Percentiles rank a stretch among this genome's conserved stretches.
phyloP scores from a whole-genome alignment of 2,888 invertebrate genomes.

The Patella depressa region DNA sequence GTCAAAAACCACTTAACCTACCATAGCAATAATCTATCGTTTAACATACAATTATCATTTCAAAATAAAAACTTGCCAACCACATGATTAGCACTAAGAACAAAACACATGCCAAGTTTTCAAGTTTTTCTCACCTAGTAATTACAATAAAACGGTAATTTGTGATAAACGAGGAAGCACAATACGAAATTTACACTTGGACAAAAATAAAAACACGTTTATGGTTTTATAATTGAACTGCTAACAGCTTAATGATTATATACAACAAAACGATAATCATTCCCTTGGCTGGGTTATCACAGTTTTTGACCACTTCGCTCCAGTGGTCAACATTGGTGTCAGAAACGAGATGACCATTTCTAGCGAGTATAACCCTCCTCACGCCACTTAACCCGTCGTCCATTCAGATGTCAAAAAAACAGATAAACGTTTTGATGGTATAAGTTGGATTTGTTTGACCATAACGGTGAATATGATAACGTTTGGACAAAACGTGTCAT shows the following conservation, averaged over 20 bases:
- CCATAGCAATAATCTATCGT: neutral
- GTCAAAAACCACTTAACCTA: neutral
- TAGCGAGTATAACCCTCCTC: neutral
- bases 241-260: neutral
- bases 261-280: neutral
- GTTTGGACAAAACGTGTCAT: slow-evolving; percentile 7
- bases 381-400: neutral
- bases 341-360: slow-evolving; percentile 1
- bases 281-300: neutral
- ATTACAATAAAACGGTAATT: too few species aligned
- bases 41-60: neutral
- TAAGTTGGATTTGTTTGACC: neutral
- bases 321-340: slow-evolving; percentile 6
- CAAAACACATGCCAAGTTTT: slow-evolving; percentile 7
- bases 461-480: slow-evolving; percentile 8
- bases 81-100: neutral
- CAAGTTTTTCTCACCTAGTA: neutral
- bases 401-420: slow-evolving; percentile 4
- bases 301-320: neutral
- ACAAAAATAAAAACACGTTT: neutral
- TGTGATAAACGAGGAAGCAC: too few species aligned
- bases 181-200: neutral
- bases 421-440: neutral
- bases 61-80: slow-evolving; percentile 1
- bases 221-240: neutral